Percentiles rank a stretch among this genome's conserved stretches.
These are phyloP conservation scores for Lasioglossum albipes DNA, from an alignment of 1,140 invertebrate genomes.

Conservation along the genomic window DNA sequence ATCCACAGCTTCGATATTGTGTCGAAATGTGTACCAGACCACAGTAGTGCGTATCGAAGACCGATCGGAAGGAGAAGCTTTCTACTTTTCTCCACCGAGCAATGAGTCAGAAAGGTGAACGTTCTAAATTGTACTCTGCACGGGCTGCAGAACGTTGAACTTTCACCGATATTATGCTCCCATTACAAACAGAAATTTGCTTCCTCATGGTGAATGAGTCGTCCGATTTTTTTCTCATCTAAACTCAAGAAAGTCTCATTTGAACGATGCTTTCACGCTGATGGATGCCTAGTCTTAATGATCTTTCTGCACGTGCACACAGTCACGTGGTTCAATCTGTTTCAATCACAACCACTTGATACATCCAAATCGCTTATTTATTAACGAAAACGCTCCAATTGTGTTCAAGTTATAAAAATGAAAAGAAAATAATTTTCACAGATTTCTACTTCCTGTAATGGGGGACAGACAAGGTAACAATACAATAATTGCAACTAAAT, in stretches of 20 bases:
- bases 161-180: constrained; percentile 36
- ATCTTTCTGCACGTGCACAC: neutral
- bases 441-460: too few species aligned
- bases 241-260: constrained; percentile 7
- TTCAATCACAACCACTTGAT: neutral
- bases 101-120: constrained; percentile 41
- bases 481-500: too few species aligned
- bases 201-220: neutral
- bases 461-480: too few species aligned
- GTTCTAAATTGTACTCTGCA: constrained; percentile 17
- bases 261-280: neutral
- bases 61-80: constrained; percentile 8
- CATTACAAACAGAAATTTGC: constrained; percentile 3
- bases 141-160: constrained; percentile 17
- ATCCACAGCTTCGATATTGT: too few species aligned
- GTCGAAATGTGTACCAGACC: too few species aligned
- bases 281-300: neutral
- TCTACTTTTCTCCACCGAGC: constrained; percentile 26
- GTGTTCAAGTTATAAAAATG: neutral
- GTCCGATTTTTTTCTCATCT: neutral
- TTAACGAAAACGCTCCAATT: neutral
- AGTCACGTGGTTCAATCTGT: neutral
- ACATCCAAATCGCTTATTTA: neutral
- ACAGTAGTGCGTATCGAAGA: neutral
- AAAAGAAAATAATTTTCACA: neutral